Percentiles rank a stretch among this genome's conserved stretches.
phyloP scores from a whole-genome alignment of 2,113 vertebrate species.

The Microtus oregoni region DNA sequence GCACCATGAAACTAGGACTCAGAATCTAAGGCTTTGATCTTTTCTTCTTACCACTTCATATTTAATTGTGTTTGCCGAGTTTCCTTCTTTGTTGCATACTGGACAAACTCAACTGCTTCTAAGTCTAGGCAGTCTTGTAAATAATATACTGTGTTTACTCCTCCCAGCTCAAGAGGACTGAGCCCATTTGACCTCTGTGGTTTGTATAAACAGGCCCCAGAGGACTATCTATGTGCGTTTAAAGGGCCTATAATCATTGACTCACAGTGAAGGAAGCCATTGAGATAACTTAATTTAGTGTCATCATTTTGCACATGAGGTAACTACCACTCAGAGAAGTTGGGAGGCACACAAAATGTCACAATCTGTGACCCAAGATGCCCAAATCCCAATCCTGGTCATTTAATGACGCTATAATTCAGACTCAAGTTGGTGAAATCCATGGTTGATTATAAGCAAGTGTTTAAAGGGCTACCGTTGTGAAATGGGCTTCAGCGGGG shows the following conservation, averaged over 20 bases:
- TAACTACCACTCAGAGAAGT: conserved; percentile 35
- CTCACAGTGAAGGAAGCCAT: not conserved
- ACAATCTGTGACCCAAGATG: not conserved
- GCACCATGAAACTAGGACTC: conserved; percentile 35
- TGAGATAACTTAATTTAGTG: conserved; percentile 26
- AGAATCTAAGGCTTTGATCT: conserved; percentile 57
- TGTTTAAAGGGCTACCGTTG: not conserved
- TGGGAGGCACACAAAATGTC: not conserved
- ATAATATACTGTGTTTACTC: conserved; percentile 37
- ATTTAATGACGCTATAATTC: conserved; percentile 6
- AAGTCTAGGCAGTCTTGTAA: conserved; percentile 39
- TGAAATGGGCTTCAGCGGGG: not conserved
- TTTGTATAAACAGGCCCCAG: conserved; percentile 39
- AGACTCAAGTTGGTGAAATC: not conserved
- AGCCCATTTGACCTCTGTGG: conserved; percentile 24
- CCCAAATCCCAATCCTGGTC: not conserved
- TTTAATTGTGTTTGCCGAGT: conserved; percentile 60
- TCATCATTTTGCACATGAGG: not conserved
- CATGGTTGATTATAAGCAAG: conserved; percentile 23
- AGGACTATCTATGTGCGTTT: not conserved
- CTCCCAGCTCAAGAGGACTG: conserved; percentile 30
- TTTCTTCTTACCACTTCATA: conserved; percentile 52
- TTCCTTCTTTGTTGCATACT: conserved; percentile 60
- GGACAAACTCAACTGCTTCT: conserved; percentile 47
- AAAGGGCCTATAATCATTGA: conserved; percentile 24